A percentile compares a stretch with the other conserved stretches of the same genome.
Conservation (phyloP, 2,797 vertebrate genomes). For the Rhabdophis nuchalis region DNA sequence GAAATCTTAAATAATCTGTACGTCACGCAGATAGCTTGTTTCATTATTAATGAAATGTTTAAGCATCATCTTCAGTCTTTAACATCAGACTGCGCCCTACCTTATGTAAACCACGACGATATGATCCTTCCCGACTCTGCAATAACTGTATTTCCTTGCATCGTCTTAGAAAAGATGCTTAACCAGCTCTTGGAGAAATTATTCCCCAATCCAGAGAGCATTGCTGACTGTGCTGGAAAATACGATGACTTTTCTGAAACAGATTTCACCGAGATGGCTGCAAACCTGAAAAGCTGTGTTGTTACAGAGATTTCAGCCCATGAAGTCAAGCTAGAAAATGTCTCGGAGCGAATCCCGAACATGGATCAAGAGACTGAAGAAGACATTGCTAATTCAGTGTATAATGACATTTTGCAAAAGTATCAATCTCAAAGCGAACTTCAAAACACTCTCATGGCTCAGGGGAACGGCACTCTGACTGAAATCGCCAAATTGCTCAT, state of each 20-base stretch:
- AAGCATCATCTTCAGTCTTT: slow-evolving; percentile 8
- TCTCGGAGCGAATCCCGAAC: slow-evolving; percentile 26
- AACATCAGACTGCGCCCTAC: accelerated
- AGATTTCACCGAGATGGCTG: background rate
- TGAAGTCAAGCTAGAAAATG: slow-evolving; percentile 10
- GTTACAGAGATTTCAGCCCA: slow-evolving; percentile 19
- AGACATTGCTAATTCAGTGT: background rate
- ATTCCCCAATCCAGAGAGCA: background rate
- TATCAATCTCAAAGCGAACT: background rate
- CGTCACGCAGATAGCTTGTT: slow-evolving; percentile 53
- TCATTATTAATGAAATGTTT: slow-evolving; percentile 56
- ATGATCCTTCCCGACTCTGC: background rate
- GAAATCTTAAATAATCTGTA: slow-evolving; percentile 41
- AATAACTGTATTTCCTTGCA: slow-evolving; percentile 12
- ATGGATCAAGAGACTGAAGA: background rate
- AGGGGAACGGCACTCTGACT: background rate
- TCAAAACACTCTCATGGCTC: background rate
- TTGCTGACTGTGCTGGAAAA: background rate
- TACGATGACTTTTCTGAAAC: background rate
- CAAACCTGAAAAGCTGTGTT: background rate
- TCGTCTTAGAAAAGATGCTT: slow-evolving; percentile 31
- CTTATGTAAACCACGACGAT: no score
- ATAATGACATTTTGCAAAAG: slow-evolving; percentile 9
- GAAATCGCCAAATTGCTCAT: background rate
- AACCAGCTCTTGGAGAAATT: slow-evolving; percentile 48